Base-by-base conservation (phyloP, 2,113 vertebrate genomes). In the Malurus melanocephalus region DNA sequence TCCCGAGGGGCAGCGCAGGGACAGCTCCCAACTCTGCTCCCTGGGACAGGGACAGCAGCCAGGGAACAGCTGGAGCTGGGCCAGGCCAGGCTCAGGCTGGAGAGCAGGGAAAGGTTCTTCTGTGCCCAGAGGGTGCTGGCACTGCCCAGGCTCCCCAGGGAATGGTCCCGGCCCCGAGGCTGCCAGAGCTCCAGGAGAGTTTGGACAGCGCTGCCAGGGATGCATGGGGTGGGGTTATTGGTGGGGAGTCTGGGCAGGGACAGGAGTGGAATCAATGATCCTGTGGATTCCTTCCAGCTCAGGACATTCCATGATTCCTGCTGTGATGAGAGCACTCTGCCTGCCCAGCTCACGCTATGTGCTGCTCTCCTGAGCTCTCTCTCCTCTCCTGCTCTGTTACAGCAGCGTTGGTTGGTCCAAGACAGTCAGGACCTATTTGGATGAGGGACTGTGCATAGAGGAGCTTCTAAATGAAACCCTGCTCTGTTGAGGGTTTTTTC, bases 341-440 rank as follows among this genome's bases (percentile, higher is more conserved):
- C 38, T 73, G n/a, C n/a, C 38, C 35, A 30, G 38, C 4, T 15
- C 23, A 30, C 7, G 24, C 23, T 33, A 8, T 8, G 26, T 19
- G 9, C 19, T 32, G 35, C 19, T 49, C 49, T 40, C 19, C 20
- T 12, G 19, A 73, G 22, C 12, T 0, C 0, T 19, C 27, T n/a
- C 56, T 12, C 20, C 6, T 23, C 21, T 52, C 24, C 2, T 11
- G 11, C 20, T n/a, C 28, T 51, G 6, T 68, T 12, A 46, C 43
- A 33, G 76, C 10, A 13, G 28, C 10, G 8, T 28, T n/a, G 57
- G 24, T 45, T 20, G 20, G 4, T 16, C 42, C 4, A 6, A 17
- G 21, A 0, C 4, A 6, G 18, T 6, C n/a, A 9, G 28, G 7
- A 20, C 14, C 43, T 2, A 0, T 28, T 28, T 22, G n/a, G 13